Evolutionary conservation across 2,113 vertebrate genomes (phyloP), one percentile per base, ranked within the genome.

Genomic region (Jacana jacana): DNA sequence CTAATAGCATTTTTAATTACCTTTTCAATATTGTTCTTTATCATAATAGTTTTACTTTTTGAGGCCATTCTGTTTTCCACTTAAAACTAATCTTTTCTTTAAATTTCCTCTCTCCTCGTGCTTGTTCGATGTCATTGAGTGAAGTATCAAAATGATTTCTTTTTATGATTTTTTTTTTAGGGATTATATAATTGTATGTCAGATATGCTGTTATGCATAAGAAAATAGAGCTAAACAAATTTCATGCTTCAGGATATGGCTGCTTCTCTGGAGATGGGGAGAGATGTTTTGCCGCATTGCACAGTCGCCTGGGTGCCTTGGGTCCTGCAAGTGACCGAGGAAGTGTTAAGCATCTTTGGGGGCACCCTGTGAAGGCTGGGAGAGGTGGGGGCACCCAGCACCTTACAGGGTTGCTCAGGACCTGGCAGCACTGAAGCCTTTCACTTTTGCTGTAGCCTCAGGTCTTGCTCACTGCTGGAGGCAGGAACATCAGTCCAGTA

Each of bases 131-230:
- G 73, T 39, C 11, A 3, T 79, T 10, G 18, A 88, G 82, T 89
- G 27, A 57, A 71, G 52, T 52, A 60, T 86, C 52, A 81, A 73
- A 89, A 17, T 19, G 33, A 72, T 80, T 24, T 2, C 17, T 44
- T 35, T 14, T 54, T 65, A 37, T 11, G 28, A 30, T 60, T 25
- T 83, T 24, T 2, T 27, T 75, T 91, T 77, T 18, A 81, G 22
- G n/a, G 57, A 71, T 94, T 88, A 90, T 75, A 5, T 94, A 88
- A 93, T 91, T 95, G 83, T 91, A 61, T 87, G 78, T 88, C 69
- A 90, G 68, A 83, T 91, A 77, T 30, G 63, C 28, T 39, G 17
- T 68, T 96, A 51, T 31, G 35, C 42, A 9, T 68, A 42, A 79
- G 85, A 93, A 93, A 96, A 80, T 15, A 73, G 66, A 88, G 51